Base-by-base conservation (phyloP, 2,797 vertebrate species). In the Aldrovandia affinis region DNA sequence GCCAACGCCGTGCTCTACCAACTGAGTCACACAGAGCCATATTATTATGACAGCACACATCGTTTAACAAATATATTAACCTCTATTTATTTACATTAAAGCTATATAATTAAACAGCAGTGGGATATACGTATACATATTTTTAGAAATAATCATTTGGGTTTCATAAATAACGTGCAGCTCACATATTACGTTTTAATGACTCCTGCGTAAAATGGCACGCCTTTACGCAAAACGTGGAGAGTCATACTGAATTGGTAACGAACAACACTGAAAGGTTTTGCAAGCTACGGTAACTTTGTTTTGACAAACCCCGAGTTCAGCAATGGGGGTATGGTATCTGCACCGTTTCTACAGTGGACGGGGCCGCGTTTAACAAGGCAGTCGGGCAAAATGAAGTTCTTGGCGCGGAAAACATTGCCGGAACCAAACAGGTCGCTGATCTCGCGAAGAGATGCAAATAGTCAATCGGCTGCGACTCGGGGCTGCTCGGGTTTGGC, bases 111-210 rank as follows among this genome's bases (percentile, higher is more conserved):
- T 36, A 20, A 63, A 54, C 78, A 79, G n/a, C 78, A 55, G 30
- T 52, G 7, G 15, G 78, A 55, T 79, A 73, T 18, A 30, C 47
- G 15, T 50, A 78, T 42, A 78, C n/a, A 44, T 78, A 39, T 61
- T 61, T 25, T 61, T 6, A 33, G 28, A 65, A 65, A 50, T 47
- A 78, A 47, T 78, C 14, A 50, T 78, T 78, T 78, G 9, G n/a
- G n/a, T 50, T 83, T 92, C 91, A 94, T 92, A 93, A 95, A 94
- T 93, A 93, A 91, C 92, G 93, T 93, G 92, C 92, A 93, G 81
- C 86, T 82, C 68, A 89, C 84, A 30, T n/a, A 81, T 52, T 30
- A 20, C 90, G 3, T 93, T 92, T 92, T 88, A 92, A 88, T 89
- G 89, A 94, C 91, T 93, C 93, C 92, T 86, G 80, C 86, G 36